phyloP scores from a whole-genome alignment of 1,140 invertebrate species.

The Drosophila seguyi region DNA sequence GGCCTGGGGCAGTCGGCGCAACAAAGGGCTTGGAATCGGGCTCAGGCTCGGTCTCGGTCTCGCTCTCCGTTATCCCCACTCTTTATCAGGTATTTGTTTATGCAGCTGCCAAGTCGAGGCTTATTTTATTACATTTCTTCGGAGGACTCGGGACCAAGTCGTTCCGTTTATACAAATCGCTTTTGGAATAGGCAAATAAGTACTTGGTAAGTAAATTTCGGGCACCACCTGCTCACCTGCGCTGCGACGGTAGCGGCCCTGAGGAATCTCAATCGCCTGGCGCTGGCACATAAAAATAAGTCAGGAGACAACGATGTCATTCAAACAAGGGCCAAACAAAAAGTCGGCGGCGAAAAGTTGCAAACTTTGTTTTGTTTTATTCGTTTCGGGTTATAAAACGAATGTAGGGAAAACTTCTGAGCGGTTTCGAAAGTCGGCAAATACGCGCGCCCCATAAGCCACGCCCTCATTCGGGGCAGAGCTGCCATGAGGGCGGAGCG shows the following conservation, averaged over 20 bases:
- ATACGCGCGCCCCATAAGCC: slow-evolving; percentile 39
- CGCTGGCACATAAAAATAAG: slow-evolving; percentile 71
- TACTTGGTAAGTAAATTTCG: slow-evolving; percentile 80
- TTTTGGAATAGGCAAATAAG: slow-evolving; percentile 79
- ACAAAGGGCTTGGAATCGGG: slow-evolving; percentile 11
- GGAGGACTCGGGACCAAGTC: slow-evolving; percentile 15
- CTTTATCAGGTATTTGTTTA: slow-evolving; percentile 80
- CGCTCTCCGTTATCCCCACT: slow-evolving; percentile 11
- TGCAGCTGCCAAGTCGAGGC: slow-evolving; percentile 66
- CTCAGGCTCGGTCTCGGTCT: background rate
- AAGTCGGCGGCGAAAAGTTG: slow-evolving; percentile 64
- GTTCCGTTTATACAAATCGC: slow-evolving; percentile 67
- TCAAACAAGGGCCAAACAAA: slow-evolving; percentile 61
- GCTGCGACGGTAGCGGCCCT: background rate
- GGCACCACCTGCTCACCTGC: slow-evolving; percentile 41
- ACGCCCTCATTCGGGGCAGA: slow-evolving; percentile 34
- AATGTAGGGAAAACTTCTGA: slow-evolving; percentile 68
- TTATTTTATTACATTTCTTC: slow-evolving; percentile 75
- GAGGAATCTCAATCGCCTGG: slow-evolving; percentile 34
- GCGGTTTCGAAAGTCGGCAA: slow-evolving; percentile 62
- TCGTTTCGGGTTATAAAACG: slow-evolving; percentile 75
- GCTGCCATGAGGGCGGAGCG: background rate
- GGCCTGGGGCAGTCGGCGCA: background rate
- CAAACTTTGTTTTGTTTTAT: slow-evolving; percentile 78
- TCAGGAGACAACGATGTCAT: slow-evolving; percentile 74